Evolutionary conservation across 2,888 invertebrate species (phyloP), one percentile per base, ranked within the genome.

Genomic region (Panopea generosa): DNA sequence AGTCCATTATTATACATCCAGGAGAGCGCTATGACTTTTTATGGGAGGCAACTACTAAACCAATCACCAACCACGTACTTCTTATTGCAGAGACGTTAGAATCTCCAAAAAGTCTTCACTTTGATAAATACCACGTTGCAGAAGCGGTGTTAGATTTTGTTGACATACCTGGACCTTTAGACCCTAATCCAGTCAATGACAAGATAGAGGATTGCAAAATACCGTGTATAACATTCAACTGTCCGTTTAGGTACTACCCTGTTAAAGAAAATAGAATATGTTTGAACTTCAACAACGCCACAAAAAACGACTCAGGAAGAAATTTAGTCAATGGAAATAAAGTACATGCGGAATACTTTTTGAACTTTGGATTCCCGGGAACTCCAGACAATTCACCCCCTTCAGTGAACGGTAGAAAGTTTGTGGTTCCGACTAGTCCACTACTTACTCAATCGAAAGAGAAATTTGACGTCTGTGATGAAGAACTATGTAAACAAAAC

Each of bases 311-410:
- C 50, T 49, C 53, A 7, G 52, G 59, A 38, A 45, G 62, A 16
- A 40, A 56, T 0, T 63, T 65, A 11, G 26, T 47, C 9, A 47
- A 59, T 2, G 74, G 69, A 1, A 24, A 59, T 29, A 29, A 2
- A 22, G 56, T 68, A 7, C 53, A 77, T 45, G 57, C 63, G 1
- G 83, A 81, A 47, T 43, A 69, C 18, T 86, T 84, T 47, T 75
- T 84, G n/a, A 86, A 86, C 56, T 86, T 86, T 60, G 84, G 75
- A 18, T 85, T 86, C 61, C 83, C 84, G 2, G 84, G 86, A 26
- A 38, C 56, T 4, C 16, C 20, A 3, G 73, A 65, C 2, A 59
- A 73, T 24, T 81, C 74, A 0, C 81, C 81, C 7, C 82, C 75
- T 3, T 85, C 86, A 1, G 79, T 85, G 1, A 86, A 86, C 53